Percentiles rank a stretch among this genome's conserved stretches.
phyloP scores from a whole-genome alignment of 2,888 invertebrate species.

The Clanis bilineata region DNA sequence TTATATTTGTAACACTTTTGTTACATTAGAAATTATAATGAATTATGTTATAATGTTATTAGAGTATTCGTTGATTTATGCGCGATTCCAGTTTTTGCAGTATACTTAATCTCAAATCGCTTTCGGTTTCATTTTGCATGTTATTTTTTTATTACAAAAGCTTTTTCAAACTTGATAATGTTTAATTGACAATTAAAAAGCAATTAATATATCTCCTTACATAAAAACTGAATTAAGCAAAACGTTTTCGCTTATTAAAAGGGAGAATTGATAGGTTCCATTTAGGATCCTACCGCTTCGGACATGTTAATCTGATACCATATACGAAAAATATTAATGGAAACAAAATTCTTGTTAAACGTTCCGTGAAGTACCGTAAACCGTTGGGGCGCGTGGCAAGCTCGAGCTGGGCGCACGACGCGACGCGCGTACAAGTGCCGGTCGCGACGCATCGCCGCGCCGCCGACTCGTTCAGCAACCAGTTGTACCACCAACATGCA shows the following conservation, averaged over 20 bases:
- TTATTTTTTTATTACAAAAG: background rate
- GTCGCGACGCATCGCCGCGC: conserved; percentile 1
- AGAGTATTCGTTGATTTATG: background rate
- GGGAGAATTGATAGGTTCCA: conserved; percentile 16
- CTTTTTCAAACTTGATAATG: background rate
- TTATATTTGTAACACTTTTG: conserved; percentile 2
- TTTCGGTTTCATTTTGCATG: background rate
- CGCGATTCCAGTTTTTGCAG: background rate
- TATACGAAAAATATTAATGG: conserved; percentile 62
- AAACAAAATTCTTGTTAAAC: conserved; percentile 61
- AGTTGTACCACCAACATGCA: conserved; percentile 5
- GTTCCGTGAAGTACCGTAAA: conserved; percentile 55
- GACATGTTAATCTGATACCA: conserved; percentile 59
- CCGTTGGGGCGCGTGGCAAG: conserved; percentile 67
- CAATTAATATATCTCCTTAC: background rate
- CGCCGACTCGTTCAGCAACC: conserved; percentile 13
- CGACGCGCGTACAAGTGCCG: too few relatives aligned
- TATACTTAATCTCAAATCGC: background rate
- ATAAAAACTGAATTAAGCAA: conserved; percentile 4
- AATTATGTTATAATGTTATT: background rate
- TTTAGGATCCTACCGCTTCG: conserved; percentile 17
- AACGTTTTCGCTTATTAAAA: conserved; percentile 11
- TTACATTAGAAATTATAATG: conserved; percentile 1
- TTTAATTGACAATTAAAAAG: background rate
- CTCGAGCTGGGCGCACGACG: conserved; percentile 43